These are phyloP conservation scores for Drosophila kurseongensis DNA, from an alignment of 1,140 invertebrate genomes.

Conservation along the genomic window DNA sequence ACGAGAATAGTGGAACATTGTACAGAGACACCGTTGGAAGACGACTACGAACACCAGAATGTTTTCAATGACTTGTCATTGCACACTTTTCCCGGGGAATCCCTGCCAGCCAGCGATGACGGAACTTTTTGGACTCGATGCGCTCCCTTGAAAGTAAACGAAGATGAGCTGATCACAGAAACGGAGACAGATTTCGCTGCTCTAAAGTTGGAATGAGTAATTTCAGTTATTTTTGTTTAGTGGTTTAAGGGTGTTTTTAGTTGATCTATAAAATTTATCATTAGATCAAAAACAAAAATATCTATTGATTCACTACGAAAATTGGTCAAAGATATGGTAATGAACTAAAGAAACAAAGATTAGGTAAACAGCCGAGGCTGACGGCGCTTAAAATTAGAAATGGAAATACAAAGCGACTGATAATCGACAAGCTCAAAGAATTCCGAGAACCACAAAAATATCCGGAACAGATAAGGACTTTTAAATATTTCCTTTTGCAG, in stretches of 20 bases:
- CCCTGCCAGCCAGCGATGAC: slow-evolving; percentile 45
- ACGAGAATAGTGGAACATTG: slow-evolving; percentile 86
- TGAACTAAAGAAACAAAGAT: too few relatives aligned
- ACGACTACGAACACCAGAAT: slow-evolving; percentile 88
- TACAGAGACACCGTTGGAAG: slow-evolving; percentile 87
- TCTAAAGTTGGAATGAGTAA: slow-evolving; percentile 32
- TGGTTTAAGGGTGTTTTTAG: neutral
- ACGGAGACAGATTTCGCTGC: slow-evolving; percentile 29
- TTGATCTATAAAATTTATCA: neutral
- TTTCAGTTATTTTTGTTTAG: neutral
- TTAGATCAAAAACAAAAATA: neutral
- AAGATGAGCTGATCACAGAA: slow-evolving; percentile 57
- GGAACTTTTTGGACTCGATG: slow-evolving; percentile 48
- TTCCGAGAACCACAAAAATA: too few relatives aligned
- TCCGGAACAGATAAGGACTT: too few relatives aligned
- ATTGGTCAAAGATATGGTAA: too few relatives aligned
- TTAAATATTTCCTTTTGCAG: too few relatives aligned
- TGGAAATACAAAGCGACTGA: too few relatives aligned
- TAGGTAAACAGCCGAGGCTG: too few relatives aligned
- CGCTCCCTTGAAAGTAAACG: slow-evolving; percentile 49
- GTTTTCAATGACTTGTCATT: slow-evolving; percentile 90
- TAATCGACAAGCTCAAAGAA: too few relatives aligned
- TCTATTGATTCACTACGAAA: too few relatives aligned
- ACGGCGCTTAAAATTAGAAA: too few relatives aligned
- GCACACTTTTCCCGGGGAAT: slow-evolving; percentile 86